Base-by-base conservation (phyloP, 2,888 invertebrate species). In the Melolontha melolontha region DNA sequence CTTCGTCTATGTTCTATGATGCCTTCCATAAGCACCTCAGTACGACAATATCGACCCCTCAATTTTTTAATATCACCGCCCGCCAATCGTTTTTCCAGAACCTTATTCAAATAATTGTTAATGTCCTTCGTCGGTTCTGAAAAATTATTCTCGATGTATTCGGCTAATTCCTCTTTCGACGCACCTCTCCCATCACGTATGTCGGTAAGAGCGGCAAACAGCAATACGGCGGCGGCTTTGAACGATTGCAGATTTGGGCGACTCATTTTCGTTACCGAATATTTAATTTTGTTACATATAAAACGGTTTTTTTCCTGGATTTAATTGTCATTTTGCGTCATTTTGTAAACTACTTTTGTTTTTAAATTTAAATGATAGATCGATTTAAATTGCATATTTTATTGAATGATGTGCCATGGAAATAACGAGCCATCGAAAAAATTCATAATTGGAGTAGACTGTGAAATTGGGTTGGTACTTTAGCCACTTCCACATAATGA, bases 51-150 rank as follows among this genome's bases (percentile, higher is more conserved):
- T 70, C 70, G 73, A 41, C 74, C 73, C 39, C 70, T 68, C 16
- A 67, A 72, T 29, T 75, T 74, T 12, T 68, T 68, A 6, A 76
- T 72, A 8, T 75, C 78, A 2, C 77, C 78, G 47, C 78, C 75
- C 0, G 75, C 75, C 39, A 77, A 44, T 0, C 76, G 77, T 50
- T 73, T 76, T 49, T 76, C 70, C 16, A 78, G 52, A 10, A 74
- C 74, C 10, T 71, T 75, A 44, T 67, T 71, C 27, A 78, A 55
- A 49, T 54, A 64, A 16, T 64, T 72, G 10, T 75, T 71, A 44
- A 76, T 71, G 42, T 76, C 74, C 4, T 67, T 68, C 1, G 72
- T 68, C 4, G 75, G 73, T 22, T 73, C 70, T 6, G 76, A 72
- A 59, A 76, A 75, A 22, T 72, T 72, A 5, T 67, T 63, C 55